Evolutionary conservation across 2,113 vertebrate genomes (phyloP), one percentile per base, ranked within the genome.

Genomic region (Gavia stellata): DNA sequence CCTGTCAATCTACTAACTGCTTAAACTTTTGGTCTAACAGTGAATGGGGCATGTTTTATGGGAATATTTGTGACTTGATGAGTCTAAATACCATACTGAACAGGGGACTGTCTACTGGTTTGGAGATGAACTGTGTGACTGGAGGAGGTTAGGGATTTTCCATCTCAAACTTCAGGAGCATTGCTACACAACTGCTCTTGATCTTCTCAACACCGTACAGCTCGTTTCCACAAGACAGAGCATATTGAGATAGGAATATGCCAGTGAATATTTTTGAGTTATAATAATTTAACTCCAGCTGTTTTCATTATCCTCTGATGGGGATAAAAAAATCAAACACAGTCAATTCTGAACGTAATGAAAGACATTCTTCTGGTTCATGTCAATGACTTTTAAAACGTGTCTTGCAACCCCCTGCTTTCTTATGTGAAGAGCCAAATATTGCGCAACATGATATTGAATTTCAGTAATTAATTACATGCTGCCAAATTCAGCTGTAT

Each of bases 381-480:
- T 50, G 58, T 38, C 58, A 88, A 12, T 38, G 62, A 55, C 50
- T 86, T 88, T 31, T 73, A 29, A 90, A 92, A 56, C 26, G 17
- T 56, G 77, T 34, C 91, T 75, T 75, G 31, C 36, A 79, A 2
- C 4, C n/a, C 10, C 12, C 38, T 61, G 31, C n/a, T 86, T 75
- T 45, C n/a, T 86, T 70, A 73, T 24, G 55, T 78, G 66, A 89
- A 38, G 14, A 58, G 55, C 14, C 87, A 96, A 91, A 68, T 38
- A 72, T 56, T 94, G 78, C 61, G 71, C 40, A 90, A 91, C 10
- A 47, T 28, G 50, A 38, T 68, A 65, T 21, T 85, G 82, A 92
- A 92, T 93, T 92, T 73, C 86, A 88, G 59, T 93, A 90, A 94
- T 88, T 90, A 90, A 90, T 88, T 68, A 62, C 36, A 58, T 25